A percentile compares a stretch with the other conserved stretches of the same genome.
Evolutionary conservation across 2,797 vertebrate species (phyloP).

Genomic region (Protosalanx chinensis): DNA sequence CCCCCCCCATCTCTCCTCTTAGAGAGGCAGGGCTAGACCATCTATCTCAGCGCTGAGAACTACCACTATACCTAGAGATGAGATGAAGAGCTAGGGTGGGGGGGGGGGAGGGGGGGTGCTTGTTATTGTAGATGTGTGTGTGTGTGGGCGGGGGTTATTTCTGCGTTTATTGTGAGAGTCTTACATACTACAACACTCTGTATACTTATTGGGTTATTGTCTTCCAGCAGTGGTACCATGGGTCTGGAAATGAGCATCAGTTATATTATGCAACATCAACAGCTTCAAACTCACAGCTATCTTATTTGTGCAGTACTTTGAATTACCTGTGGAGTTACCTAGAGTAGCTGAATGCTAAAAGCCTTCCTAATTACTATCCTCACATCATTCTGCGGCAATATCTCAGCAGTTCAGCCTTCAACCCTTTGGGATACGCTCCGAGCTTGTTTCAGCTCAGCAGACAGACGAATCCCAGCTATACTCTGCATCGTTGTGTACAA

Average conservation of each 20-base stretch:
- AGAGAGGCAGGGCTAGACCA: background rate
- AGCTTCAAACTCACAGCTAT: constrained; percentile 15
- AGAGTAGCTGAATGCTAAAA: constrained; percentile 21
- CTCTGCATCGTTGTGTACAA: background rate
- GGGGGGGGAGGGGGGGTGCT: constrained; percentile 1
- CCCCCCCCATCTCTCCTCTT: constrained; percentile 11
- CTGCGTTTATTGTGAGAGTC: background rate
- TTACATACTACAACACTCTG: background rate
- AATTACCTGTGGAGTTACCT: constrained; percentile 26
- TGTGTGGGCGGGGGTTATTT: background rate
- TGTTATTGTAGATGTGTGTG: constrained; percentile 3
- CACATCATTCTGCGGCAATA: constrained; percentile 5
- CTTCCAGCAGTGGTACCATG: constrained; percentile 5
- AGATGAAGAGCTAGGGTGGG: background rate
- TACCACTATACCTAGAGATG: background rate
- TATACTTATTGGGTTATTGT: constrained; percentile 6
- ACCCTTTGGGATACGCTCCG: constrained; percentile 9
- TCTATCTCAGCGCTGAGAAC: constrained; percentile 2
- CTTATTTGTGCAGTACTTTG: constrained; percentile 15
- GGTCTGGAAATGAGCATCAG: constrained; percentile 17
- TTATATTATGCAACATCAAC: background rate
- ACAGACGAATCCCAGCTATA: background rate
- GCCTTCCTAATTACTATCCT: constrained; percentile 34
- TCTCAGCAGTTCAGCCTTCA: background rate
- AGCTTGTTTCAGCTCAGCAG: background rate